A percentile compares a stretch with the other conserved stretches of the same genome.
Evolutionary conservation across 2,888 invertebrate species (phyloP).

Genomic region (Lasioglossum zephyrum): DNA sequence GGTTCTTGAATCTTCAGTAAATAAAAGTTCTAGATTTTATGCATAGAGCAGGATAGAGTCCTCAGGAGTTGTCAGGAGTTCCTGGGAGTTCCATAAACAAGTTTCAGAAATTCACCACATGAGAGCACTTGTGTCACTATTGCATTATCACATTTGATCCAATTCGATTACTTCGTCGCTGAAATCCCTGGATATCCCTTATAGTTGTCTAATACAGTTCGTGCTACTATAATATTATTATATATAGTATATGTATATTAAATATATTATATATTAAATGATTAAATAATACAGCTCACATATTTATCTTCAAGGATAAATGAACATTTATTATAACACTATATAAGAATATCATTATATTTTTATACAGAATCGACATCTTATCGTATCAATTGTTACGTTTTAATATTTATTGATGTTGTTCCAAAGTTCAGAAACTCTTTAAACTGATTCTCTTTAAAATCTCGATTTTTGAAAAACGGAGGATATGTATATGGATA

Average conservation of each 20-base stretch:
- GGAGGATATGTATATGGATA: background rate
- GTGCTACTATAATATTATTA: background rate
- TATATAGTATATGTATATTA: too few relatives aligned
- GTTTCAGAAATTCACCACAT: background rate
- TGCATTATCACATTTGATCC: background rate
- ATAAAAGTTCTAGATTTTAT: background rate
- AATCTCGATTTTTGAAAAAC: background rate
- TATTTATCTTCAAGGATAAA: background rate
- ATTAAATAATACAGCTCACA: background rate
- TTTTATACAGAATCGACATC: background rate
- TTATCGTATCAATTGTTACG: background rate
- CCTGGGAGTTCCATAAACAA: background rate
- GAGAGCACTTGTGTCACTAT: background rate
- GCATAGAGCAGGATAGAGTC: background rate
- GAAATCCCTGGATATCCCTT: background rate
- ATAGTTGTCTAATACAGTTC: background rate
- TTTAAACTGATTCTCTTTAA: background rate
- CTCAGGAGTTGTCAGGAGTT: background rate
- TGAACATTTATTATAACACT: background rate
- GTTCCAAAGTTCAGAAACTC: background rate
- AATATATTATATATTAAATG: background rate
- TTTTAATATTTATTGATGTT: background rate
- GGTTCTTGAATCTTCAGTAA: background rate
- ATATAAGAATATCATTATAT: background rate
- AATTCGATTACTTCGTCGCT: background rate